phyloP scores from a whole-genome alignment of 23 tunicate species.

The Halocynthia roretzi region DNA sequence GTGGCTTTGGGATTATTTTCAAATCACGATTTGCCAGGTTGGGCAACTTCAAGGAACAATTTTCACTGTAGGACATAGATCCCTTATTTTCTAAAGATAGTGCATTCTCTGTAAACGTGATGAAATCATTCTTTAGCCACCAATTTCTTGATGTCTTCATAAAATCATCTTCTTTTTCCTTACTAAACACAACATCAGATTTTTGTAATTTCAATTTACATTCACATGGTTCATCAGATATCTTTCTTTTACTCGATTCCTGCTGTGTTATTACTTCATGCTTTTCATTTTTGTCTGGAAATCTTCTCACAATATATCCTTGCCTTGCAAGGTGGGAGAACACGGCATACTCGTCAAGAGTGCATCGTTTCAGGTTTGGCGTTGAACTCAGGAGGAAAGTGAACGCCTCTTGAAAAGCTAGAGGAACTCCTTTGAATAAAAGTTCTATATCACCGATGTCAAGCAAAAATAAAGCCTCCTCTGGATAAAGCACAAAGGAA shows the following conservation, averaged over 20 bases:
- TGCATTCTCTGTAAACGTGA: no score
- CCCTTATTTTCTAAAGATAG: no score
- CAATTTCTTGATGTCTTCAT: no score
- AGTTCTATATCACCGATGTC: conserved; percentile 87
- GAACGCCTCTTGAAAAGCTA: conserved; percentile 73
- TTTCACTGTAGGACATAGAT: no score
- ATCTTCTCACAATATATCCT: conserved; percentile 56
- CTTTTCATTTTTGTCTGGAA: background rate
- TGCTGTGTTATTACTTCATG: no score
- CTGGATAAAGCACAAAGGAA: conserved; percentile 55
- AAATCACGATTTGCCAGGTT: background rate
- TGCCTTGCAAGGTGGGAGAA: conserved; percentile 48
- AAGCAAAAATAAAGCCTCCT: conserved; percentile 73
- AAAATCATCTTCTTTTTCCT: no score
- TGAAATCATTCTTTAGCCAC: no score
- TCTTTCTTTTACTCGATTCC: no score
- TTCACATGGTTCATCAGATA: no score
- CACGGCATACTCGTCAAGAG: conserved; percentile 55
- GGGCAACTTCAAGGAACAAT: background rate
- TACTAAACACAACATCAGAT: background rate
- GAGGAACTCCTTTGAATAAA: conserved; percentile 28
- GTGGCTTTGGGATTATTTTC: conserved; percentile 8
- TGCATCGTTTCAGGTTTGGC: conserved; percentile 13
- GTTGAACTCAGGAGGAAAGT: conserved; percentile 7
- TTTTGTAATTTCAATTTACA: no score